A percentile compares a stretch with the other conserved stretches of the same genome.
Evolutionary conservation across 2,888 invertebrate genomes (phyloP).

Genomic region (Microctonus brassicae): DNA sequence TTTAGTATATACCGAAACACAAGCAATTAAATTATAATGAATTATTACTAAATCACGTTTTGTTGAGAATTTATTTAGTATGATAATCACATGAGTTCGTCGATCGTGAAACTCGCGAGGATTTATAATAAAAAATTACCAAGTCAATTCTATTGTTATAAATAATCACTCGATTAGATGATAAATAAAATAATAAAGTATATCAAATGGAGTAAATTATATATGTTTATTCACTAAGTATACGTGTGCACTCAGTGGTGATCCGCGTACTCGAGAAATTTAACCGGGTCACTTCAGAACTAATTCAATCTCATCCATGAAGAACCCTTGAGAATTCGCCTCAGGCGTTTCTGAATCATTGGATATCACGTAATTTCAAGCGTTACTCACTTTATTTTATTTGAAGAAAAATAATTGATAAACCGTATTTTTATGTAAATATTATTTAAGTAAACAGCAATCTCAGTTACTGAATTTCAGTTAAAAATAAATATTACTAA

Average conservation of each 20-base stretch:
- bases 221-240: no score
- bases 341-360: conserved; percentile 11
- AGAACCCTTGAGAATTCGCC: neutral
- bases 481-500: no score
- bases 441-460: no score
- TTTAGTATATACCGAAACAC: conserved; percentile 32
- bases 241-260: neutral
- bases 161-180: no score
- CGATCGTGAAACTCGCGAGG: no score
- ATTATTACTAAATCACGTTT: conserved; percentile 38
- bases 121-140: no score
- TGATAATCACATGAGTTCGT: neutral
- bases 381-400: neutral
- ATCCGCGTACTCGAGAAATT: conserved; percentile 7
- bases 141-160: no score
- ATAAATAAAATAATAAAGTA: no score
- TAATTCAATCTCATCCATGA: conserved; percentile 22
- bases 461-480: no score
- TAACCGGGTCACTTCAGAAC: conserved; percentile 16
- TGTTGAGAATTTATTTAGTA: no score
- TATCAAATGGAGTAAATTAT: no score
- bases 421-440: neutral
- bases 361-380: neutral
- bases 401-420: neutral
- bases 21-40: conserved; percentile 48